Evolutionary conservation across 1,140 invertebrate species (phyloP), one percentile per base, ranked within the genome.

Genomic region (Polypedilum pembai): DNA sequence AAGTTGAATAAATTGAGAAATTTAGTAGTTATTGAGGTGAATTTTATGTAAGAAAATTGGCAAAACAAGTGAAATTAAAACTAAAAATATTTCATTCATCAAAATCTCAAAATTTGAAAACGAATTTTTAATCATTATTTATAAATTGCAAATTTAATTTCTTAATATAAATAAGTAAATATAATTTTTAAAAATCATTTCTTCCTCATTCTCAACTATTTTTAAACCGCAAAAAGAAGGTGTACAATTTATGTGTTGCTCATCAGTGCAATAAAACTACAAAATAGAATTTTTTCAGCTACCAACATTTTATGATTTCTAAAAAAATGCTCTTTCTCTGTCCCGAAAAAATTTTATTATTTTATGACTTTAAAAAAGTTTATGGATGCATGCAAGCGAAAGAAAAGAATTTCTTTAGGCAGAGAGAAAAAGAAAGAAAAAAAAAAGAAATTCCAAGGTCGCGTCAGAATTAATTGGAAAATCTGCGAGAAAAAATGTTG

Each of bases 391-490:
- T 45, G 15, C 1, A 45, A 45, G 45, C 8, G 15, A n/a, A n/a
- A 56, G 45, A 56, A 56, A 56, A 56, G 41, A n/a, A 56, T 56
- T 4, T 56, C n/a, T 12, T 15, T 12, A 56, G 15, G 45, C 45
- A 56, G 12, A 56, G n/a, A n/a, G n/a, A n/a, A n/a, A n/a, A n/a
- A n/a, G n/a, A n/a, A n/a, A n/a, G n/a, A n/a, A n/a, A n/a, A n/a
- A n/a, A n/a, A n/a, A n/a, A n/a, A n/a, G 45, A 56, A 56, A 56
- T n/a, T 56, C 45, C 45, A 56, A 56, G 45, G 45, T 56, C 45
- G 45, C 45, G 45, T 56, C 45, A 56, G n/a, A 56, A 56, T 56
- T 56, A 56, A 56, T 56, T 56, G 45, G 45, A 56, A 56, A 56
- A 56, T 56, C 45, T n/a, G 45, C 45, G 45, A 56, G 45, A 56